phyloP scores from a whole-genome alignment of 2,888 invertebrate genomes.

The Himalopsyche tibetana region DNA sequence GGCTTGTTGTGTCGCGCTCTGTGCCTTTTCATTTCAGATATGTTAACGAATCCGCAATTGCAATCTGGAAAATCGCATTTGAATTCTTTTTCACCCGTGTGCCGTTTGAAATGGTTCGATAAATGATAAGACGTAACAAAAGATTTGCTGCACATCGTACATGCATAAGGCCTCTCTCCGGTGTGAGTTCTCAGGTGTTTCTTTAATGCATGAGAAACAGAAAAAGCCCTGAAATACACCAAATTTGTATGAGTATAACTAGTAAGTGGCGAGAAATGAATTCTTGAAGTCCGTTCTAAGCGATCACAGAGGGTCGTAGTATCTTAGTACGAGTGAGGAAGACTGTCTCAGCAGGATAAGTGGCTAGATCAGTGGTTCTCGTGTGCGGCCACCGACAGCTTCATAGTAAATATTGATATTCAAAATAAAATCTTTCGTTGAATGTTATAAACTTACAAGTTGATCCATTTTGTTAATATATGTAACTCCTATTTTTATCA shows the following conservation, averaged over 20 bases:
- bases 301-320: background rate
- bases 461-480: too few relatives aligned
- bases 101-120: conserved; percentile 63
- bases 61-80: conserved; percentile 60
- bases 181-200: conserved; percentile 64
- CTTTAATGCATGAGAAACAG: conserved; percentile 60
- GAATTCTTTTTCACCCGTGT: conserved; percentile 60
- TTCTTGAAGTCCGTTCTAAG: background rate
- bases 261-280: background rate
- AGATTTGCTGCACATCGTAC: conserved; percentile 58
- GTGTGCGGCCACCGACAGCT: too few relatives aligned
- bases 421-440: too few relatives aligned
- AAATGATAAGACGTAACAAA: conserved; percentile 63
- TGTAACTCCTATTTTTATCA: too few relatives aligned
- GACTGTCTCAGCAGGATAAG: too few relatives aligned
- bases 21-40: conserved; percentile 62
- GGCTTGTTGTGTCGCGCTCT: conserved; percentile 53
- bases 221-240: conserved; percentile 57
- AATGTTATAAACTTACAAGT: too few relatives aligned
- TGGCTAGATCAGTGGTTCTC: too few relatives aligned
- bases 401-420: too few relatives aligned
- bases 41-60: conserved; percentile 52
- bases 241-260: background rate
- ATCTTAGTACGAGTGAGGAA: too few relatives aligned
- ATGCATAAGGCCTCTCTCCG: conserved; percentile 63